Evolutionary conservation across 2,113 vertebrate species (phyloP).

Genomic region (Etia nguti): DNA sequence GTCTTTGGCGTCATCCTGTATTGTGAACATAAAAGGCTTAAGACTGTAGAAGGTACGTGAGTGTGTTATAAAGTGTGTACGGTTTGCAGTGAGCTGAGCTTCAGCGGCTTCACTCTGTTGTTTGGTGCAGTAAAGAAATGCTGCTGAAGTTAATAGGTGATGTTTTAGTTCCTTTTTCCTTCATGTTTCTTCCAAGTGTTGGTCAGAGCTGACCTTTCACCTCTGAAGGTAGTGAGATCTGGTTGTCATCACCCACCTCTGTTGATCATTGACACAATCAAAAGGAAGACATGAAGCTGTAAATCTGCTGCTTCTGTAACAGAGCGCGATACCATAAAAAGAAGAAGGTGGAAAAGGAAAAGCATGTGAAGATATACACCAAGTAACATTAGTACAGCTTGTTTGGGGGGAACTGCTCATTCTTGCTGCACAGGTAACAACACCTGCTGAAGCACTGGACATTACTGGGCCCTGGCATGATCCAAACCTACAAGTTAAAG

Average conservation of each 20-base stretch:
- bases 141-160: accelerated
- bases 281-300: not conserved
- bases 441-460: not conserved
- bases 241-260: not conserved
- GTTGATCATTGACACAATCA: not conserved
- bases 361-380: not conserved
- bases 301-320: not conserved
- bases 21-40: not conserved
- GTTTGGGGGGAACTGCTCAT: not conserved
- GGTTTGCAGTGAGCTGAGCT: not conserved
- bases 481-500: not conserved
- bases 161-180: not conserved
- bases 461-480: accelerated
- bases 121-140: not conserved
- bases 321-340: accelerated
- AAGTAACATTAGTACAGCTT: not conserved
- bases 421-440: not conserved
- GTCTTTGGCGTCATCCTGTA: not conserved
- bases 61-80: accelerated
- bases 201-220: not conserved
- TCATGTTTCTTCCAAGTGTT: not conserved
- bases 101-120: accelerated
- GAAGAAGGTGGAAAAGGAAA: not conserved
- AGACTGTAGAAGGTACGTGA: not conserved
- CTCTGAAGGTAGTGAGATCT: not conserved